A percentile compares a stretch with the other conserved stretches of the same genome.
Evolutionary conservation across 2,113 vertebrate species (phyloP).

Genomic region (Sakesphorus luctuosus): DNA sequence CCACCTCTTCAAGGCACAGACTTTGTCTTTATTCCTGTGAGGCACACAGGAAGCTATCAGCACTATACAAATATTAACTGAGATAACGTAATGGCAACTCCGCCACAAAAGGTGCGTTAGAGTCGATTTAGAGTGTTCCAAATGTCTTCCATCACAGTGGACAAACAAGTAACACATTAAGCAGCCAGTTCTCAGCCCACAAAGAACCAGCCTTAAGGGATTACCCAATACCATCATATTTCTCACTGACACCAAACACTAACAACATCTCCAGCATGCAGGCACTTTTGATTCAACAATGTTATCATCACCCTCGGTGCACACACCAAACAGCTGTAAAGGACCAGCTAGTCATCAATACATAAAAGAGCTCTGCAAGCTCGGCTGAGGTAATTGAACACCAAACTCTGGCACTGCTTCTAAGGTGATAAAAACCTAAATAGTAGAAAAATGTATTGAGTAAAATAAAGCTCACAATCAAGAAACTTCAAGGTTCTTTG

Average conservation of each 20-base stretch:
- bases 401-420: neutral
- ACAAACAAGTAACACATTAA: neutral
- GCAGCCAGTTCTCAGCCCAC: neutral
- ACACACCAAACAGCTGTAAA: neutral
- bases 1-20: neutral
- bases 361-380: neutral
- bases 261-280: neutral
- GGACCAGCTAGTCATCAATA: neutral
- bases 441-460: neutral
- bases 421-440: slow-evolving; percentile 30
- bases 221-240: neutral
- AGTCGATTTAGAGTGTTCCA: neutral
- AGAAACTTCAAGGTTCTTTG: neutral
- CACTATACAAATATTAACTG: slow-evolving; percentile 32
- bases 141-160: neutral
- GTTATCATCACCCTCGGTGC: neutral
- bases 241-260: neutral
- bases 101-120: neutral
- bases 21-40: neutral
- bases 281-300: neutral
- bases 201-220: neutral
- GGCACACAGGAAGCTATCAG: neutral
- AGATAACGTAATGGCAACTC: neutral
- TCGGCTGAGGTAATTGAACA: neutral
- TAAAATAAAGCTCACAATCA: slow-evolving; percentile 20